Evolutionary conservation across 1,140 invertebrate genomes (phyloP).

Genomic region (Papilio glaucus): DNA sequence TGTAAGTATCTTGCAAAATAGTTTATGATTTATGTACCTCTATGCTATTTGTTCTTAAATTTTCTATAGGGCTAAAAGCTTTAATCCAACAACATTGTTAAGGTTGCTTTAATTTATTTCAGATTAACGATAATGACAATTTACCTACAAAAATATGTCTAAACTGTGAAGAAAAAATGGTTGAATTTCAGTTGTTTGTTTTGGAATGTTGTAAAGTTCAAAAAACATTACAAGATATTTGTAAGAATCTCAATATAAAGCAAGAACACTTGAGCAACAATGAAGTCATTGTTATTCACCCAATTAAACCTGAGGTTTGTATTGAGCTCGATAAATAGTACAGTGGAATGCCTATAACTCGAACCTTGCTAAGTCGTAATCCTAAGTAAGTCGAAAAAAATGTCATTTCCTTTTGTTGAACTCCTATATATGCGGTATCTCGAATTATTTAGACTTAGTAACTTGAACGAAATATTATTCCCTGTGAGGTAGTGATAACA

Average conservation of each 20-base stretch:
- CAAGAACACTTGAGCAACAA: conserved; percentile 44
- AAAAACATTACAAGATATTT: conserved; percentile 65
- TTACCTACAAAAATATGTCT: conserved; percentile 73
- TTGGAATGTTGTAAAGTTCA: conserved; percentile 74
- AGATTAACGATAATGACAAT: conserved; percentile 66
- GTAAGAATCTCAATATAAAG: conserved; percentile 54
- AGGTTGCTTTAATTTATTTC: conserved; percentile 40
- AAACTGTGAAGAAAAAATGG: conserved; percentile 76
- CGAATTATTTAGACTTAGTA: too few species aligned
- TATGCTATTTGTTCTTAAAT: conserved; percentile 3
- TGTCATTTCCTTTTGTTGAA: too few species aligned
- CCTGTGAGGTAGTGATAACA: too few species aligned
- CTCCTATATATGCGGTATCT: too few species aligned
- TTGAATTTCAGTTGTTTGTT: conserved; percentile 74
- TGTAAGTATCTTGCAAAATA: conserved; percentile 52
- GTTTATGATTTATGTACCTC: not conserved
- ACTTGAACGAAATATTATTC: too few species aligned
- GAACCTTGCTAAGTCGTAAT: too few species aligned
- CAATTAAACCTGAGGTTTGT: conserved; percentile 70
- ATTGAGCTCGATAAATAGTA: not conserved
- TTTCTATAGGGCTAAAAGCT: not conserved
- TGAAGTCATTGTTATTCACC: conserved; percentile 44
- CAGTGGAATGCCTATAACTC: too few species aligned
- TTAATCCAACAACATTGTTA: not conserved
- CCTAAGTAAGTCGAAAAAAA: too few species aligned